These are phyloP conservation scores for Merops nubicus DNA, from an alignment of 2,113 vertebrate genomes.

Conservation along the genomic window DNA sequence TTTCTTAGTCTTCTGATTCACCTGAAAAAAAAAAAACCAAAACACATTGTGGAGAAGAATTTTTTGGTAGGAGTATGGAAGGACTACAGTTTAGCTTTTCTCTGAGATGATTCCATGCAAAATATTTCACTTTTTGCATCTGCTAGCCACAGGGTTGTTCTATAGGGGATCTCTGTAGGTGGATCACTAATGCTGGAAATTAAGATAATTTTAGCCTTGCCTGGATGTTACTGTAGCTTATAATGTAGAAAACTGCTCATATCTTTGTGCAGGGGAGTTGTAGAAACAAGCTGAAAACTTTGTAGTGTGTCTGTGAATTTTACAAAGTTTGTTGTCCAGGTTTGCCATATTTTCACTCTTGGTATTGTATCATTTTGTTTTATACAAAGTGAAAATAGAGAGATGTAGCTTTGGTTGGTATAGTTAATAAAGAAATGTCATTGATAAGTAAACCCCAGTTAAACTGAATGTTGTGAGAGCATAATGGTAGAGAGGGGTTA, in stretches of 20 bases:
- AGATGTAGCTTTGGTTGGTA: background rate
- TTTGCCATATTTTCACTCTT: background rate
- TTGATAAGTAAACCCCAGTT: background rate
- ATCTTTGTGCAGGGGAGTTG: background rate
- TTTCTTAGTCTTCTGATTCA: background rate
- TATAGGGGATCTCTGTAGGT: background rate
- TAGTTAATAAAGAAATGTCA: background rate
- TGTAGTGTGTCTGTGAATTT: background rate
- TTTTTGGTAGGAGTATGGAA: background rate
- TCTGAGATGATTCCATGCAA: background rate
- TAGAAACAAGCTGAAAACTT: background rate
- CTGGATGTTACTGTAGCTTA: background rate
- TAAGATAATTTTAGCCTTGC: background rate
- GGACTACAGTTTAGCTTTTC: background rate
- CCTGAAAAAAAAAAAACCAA: background rate
- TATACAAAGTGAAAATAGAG: background rate
- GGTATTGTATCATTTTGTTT: background rate
- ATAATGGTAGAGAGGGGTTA: background rate
- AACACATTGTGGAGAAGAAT: accelerated
- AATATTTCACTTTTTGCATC: background rate
- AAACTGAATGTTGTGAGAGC: background rate
- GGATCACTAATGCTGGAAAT: background rate
- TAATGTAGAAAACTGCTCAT: background rate
- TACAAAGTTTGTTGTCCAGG: background rate
- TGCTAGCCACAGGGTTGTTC: background rate